Conservation (phyloP, 2,113 vertebrate genomes). For the Heterotilapia buettikoferi region DNA sequence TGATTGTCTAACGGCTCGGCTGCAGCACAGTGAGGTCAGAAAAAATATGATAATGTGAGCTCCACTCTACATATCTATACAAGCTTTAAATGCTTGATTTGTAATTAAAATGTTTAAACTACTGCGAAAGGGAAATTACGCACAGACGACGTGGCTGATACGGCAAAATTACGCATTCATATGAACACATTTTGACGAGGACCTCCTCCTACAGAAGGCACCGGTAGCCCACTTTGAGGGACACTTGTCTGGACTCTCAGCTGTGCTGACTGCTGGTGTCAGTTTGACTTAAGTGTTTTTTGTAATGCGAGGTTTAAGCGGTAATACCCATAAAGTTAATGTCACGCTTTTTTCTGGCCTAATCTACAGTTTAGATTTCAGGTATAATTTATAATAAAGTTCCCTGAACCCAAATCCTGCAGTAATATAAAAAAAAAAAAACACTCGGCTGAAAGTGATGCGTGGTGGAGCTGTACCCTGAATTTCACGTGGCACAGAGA, state of each 20-base stretch:
- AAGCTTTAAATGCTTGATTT: not conserved
- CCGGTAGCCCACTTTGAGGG: not conserved
- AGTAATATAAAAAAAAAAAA: not conserved
- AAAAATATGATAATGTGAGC: not conserved
- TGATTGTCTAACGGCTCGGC: constrained; percentile 1
- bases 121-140: not conserved
- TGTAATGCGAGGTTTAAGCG: not conserved
- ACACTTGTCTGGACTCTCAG: not conserved
- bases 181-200: not conserved
- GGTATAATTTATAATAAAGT: not conserved
- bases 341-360: not conserved
- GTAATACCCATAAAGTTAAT: not conserved
- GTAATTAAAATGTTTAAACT: not conserved
- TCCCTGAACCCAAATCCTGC: not conserved
- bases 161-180: not conserved
- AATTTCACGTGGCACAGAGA: not conserved
- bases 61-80: not conserved
- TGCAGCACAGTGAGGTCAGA: not conserved
- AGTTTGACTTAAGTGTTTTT: not conserved
- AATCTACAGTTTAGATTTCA: not conserved
- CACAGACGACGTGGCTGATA: not conserved
- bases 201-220: not conserved
- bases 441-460: not conserved
- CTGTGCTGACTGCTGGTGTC: not conserved
- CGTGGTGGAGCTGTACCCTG: no score